Evolutionary conservation across 1,140 invertebrate species (phyloP).

Genomic region (Plectrocnemia conspersa): DNA sequence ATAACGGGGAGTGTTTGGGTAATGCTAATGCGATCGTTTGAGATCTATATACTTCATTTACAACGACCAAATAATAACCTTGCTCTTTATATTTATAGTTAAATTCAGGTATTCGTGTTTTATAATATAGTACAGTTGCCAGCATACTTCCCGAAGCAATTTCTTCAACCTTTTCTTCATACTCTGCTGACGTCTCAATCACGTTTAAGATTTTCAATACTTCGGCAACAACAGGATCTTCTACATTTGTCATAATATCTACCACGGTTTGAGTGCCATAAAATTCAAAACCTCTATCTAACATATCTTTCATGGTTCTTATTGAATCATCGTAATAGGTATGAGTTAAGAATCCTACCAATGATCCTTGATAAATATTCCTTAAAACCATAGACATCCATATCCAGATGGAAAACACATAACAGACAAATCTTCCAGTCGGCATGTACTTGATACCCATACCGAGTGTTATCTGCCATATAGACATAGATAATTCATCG

Average conservation of each 20-base stretch:
- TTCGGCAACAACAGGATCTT: slow-evolving; percentile 14
- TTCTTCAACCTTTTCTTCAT: slow-evolving; percentile 13
- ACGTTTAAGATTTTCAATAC: slow-evolving; percentile 22
- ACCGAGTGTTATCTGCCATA: slow-evolving; percentile 29
- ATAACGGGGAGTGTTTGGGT: slow-evolving; percentile 19
- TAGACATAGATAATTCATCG: slow-evolving; percentile 10
- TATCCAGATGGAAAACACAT: slow-evolving; percentile 30
- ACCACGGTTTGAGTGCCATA: slow-evolving; percentile 20
- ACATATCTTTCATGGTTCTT: slow-evolving; percentile 28
- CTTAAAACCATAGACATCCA: slow-evolving; percentile 30
- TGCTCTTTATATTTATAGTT: slow-evolving; percentile 18
- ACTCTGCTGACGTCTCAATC: slow-evolving; percentile 13
- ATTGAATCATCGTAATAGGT: slow-evolving; percentile 22
- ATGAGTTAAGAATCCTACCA: slow-evolving; percentile 24
- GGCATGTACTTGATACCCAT: slow-evolving; percentile 18
- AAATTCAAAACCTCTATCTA: slow-evolving; percentile 23
- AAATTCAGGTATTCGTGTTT: slow-evolving; percentile 24
- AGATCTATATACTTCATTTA: slow-evolving; percentile 24
- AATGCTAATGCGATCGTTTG: slow-evolving; percentile 26
- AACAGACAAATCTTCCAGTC: slow-evolving; percentile 30
- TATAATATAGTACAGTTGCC: slow-evolving; percentile 19
- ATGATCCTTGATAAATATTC: slow-evolving; percentile 26
- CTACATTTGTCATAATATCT: slow-evolving; percentile 19
- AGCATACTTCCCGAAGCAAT: slow-evolving; percentile 20
- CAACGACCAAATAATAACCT: slow-evolving; percentile 17